These are phyloP conservation scores for Caradrina clavipalpis DNA, from an alignment of 2,888 invertebrate species.

Conservation along the genomic window DNA sequence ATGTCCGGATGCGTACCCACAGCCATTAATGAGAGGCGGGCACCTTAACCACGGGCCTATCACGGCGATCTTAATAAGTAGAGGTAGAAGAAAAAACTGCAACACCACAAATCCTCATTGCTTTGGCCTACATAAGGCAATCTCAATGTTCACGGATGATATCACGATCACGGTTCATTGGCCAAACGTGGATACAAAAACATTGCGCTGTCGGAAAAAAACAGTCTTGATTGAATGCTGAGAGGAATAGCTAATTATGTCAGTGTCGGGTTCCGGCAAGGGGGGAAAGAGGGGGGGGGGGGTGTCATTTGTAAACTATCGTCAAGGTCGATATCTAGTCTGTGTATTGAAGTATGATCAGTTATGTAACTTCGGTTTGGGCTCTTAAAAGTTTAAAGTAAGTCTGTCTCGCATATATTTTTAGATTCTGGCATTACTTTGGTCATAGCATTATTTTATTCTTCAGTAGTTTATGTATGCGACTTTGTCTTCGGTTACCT, in stretches of 20 bases:
- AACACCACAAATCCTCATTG: not conserved
- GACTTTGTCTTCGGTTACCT: too few relatives aligned
- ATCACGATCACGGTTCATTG: conserved; percentile 67
- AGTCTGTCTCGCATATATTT: conserved; percentile 23
- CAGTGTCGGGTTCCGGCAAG: conserved; percentile 35
- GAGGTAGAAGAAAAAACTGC: not conserved
- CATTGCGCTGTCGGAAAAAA: conserved; percentile 55
- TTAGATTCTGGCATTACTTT: conserved; percentile 37
- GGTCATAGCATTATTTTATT: not conserved
- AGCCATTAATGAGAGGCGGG: too few relatives aligned
- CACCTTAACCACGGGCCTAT: too few relatives aligned
- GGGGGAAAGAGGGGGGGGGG: not conserved
- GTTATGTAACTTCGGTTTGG: conserved; percentile 39
- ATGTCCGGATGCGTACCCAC: too few relatives aligned
- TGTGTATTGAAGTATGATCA: conserved; percentile 27
- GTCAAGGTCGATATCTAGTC: conserved; percentile 57
- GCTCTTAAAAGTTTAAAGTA: conserved; percentile 20
- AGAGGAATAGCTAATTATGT: conserved; percentile 32
- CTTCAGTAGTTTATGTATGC: too few relatives aligned
- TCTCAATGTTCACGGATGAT: conserved; percentile 56
- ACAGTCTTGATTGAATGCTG: conserved; percentile 50
- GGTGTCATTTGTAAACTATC: conserved; percentile 44
- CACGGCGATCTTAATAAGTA: not conserved
- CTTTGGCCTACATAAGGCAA: conserved; percentile 27
- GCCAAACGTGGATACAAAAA: conserved; percentile 63